Evolutionary conservation across 2,113 vertebrate genomes (phyloP), one percentile per base, ranked within the genome.

Genomic region (Passer domesticus): DNA sequence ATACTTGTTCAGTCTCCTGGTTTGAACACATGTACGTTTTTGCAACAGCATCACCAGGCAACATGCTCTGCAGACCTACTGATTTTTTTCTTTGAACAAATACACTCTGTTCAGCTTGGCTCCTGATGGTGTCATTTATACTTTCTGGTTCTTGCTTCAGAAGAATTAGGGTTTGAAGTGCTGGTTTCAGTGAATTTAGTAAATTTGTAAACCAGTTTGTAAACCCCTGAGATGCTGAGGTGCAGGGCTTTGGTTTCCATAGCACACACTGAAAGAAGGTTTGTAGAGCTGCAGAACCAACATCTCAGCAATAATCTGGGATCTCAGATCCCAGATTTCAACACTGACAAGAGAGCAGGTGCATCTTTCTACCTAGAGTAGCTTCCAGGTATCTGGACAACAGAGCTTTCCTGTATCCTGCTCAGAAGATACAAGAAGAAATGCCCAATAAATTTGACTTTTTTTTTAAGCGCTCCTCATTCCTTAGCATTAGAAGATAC

Each of bases 1-100:
- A 44, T 70, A 22, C 19, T 58, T 81, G 15, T 66, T 56, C 49
- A 59, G 33, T 46, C 44, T 91, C 53, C 21, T 76, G 8, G 6
- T 68, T 64, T 89, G 49, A 76, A 33, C 39, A 39, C 5, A 0
- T 2, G 1, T 15, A 18, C 0, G 0, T 53, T 67, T 89, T 84
- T 81, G 23, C 30, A 83, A 7, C 47, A 72, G 22, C 39, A 33
- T 31, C 20, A 23, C 23, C 15, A 24, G 27, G n/a, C 62, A 76
- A 13, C 2, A 1, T 55, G 6, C 11, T 68, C 27, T 75, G 60
- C 39, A 79, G 18, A 75, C 33, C 25, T 67, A 37, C 39, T 68
- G 7, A 13, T 27, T 39, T 70, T 53, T 66, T 77, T 19, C 15
- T 82, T 92, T 53, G 43, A 79, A 50, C 35, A 82, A 83, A 52